Conservation (phyloP, 1,140 invertebrate genomes). For the Glossosoma conforme region DNA sequence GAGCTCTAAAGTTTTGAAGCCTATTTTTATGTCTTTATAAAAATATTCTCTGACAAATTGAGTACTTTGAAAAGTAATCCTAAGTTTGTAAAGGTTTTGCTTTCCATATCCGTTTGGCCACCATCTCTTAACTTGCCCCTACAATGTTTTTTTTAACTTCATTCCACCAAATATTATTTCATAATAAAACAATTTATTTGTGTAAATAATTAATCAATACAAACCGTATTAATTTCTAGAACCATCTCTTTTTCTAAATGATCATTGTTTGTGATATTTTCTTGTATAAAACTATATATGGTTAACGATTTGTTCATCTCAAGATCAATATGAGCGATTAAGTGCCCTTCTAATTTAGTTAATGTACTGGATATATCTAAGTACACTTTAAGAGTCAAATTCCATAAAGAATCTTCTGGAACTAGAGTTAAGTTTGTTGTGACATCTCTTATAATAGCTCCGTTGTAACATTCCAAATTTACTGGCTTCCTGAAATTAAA, state of each 20-base stretch:
- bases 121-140: conserved; percentile 65
- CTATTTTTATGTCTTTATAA: conserved; percentile 57
- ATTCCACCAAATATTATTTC: neutral
- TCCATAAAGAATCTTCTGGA: conserved; percentile 20
- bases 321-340: conserved; percentile 9
- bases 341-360: conserved; percentile 16
- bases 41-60: conserved; percentile 36
- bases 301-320: conserved; percentile 9
- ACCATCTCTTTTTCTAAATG: conserved; percentile 7
- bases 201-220: conserved; percentile 3
- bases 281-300: conserved; percentile 10
- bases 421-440: conserved; percentile 37
- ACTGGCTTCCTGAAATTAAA: conserved; percentile 51
- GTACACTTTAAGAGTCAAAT: conserved; percentile 9
- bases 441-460: conserved; percentile 48
- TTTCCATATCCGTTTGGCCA: conserved; percentile 93
- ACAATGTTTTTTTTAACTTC: too few relatives aligned
- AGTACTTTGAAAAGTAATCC: conserved; percentile 46
- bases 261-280: conserved; percentile 10
- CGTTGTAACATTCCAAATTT: conserved; percentile 48
- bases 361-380: conserved; percentile 4
- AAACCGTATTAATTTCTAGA: conserved; percentile 8
- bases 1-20: conserved; percentile 83
- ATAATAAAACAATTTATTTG: neutral
- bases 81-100: conserved; percentile 72